These are phyloP conservation scores for Lacerta viridis DNA, from an alignment of 2,797 vertebrate species.

Conservation along the genomic window DNA sequence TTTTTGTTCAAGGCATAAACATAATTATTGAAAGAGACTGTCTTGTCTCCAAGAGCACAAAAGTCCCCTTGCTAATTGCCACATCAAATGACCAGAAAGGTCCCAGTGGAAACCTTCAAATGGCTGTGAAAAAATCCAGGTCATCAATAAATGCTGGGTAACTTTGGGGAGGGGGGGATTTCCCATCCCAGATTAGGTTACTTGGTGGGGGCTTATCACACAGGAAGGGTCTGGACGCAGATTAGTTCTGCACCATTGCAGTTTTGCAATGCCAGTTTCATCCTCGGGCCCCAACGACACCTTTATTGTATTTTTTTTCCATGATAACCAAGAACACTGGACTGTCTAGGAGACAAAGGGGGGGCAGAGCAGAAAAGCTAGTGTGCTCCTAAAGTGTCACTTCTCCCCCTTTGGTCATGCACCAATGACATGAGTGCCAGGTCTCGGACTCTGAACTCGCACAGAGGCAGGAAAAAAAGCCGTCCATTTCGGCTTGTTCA, in stretches of 20 bases:
- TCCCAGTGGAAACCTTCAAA: conserved; percentile 83
- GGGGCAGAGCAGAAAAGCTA: conserved; percentile 78
- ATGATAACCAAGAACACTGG: conserved; percentile 82
- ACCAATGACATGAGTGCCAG: conserved; percentile 85
- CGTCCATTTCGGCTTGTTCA: conserved; percentile 85
- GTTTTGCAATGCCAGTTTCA: conserved; percentile 84
- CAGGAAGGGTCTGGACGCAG: conserved; percentile 85
- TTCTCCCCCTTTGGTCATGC: conserved; percentile 84
- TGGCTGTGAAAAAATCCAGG: conserved; percentile 80
- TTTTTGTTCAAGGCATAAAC: conserved; percentile 84
- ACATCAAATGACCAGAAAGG: conserved; percentile 90
- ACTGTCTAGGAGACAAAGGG: conserved; percentile 84
- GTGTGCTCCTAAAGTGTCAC: conserved; percentile 79
- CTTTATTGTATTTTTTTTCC: conserved; percentile 82
- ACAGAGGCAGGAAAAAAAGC: conserved; percentile 82
- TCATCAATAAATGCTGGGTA: conserved; percentile 76
- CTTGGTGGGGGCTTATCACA: conserved; percentile 78
- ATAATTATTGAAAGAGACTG: conserved; percentile 88
- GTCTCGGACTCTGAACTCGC: conserved; percentile 77
- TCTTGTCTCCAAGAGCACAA: conserved; percentile 84
- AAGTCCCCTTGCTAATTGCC: conserved; percentile 90
- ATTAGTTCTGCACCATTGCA: conserved; percentile 90
- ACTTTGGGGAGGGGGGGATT: conserved; percentile 68
- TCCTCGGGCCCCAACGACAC: conserved; percentile 82
- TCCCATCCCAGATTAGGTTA: conserved; percentile 84